A percentile compares a stretch with the other conserved stretches of the same genome.
Evolutionary conservation across 2,888 invertebrate genomes (phyloP).

Genomic region (Torymus texanus): DNA sequence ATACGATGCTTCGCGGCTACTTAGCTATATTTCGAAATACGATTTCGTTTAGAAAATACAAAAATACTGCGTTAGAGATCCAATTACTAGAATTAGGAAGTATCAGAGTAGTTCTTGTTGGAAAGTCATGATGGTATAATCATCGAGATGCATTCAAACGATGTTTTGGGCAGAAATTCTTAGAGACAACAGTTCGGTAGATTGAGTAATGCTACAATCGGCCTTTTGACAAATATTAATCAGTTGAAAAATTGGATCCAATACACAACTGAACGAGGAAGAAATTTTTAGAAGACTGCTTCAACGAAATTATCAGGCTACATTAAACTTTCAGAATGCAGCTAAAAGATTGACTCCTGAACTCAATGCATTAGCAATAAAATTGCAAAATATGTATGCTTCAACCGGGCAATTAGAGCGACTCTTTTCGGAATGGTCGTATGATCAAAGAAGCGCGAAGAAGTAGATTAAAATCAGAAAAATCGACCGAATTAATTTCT

Average conservation of each 20-base stretch:
- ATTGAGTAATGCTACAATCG: not conserved
- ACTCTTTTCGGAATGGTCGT: slow-evolving; percentile 26
- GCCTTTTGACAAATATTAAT: not conserved
- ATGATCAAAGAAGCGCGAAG: slow-evolving; percentile 13
- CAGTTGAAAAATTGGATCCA: slow-evolving; percentile 4
- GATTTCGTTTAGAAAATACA: too few relatives aligned
- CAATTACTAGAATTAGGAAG: too few relatives aligned
- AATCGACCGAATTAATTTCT: slow-evolving; percentile 17
- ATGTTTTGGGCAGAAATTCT: not conserved
- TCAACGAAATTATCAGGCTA: not conserved
- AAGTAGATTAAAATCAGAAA: slow-evolving; percentile 6
- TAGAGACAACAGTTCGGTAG: slow-evolving; percentile 10
- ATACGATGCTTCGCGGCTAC: too few relatives aligned
- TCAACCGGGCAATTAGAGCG: slow-evolving; percentile 18
- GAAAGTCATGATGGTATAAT: too few relatives aligned
- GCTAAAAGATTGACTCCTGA: not conserved
- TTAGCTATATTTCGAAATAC: too few relatives aligned
- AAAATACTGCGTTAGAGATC: too few relatives aligned
- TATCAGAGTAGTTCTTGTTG: too few relatives aligned
- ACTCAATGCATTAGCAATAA: not conserved
- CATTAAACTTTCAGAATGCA: not conserved
- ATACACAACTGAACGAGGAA: not conserved
- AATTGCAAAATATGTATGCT: not conserved
- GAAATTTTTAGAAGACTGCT: slow-evolving; percentile 22
- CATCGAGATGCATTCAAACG: too few relatives aligned